Base-by-base conservation (phyloP, 53 echinoderm and acorn worm genomes). In the Patiria pectinifera region DNA sequence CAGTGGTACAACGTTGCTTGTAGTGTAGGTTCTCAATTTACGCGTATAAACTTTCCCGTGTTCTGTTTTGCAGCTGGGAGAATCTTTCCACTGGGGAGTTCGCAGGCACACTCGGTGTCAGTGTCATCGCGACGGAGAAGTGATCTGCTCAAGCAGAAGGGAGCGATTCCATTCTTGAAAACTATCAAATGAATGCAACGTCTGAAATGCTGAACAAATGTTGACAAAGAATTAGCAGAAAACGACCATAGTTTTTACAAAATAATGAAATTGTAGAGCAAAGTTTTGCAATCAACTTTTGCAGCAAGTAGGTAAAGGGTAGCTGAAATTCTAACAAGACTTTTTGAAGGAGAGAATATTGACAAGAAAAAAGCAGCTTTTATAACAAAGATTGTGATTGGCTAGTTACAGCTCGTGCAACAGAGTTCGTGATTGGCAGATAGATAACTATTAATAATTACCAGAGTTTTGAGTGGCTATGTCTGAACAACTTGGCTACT, bases 61-160 rank as follows among this genome's bases (percentile, higher is more conserved):
- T 66, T 66, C 66, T 66, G 3, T 66, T 66, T 66, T 59, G 48
- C 87, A 87, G 87, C 62, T 87, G n/a, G 87, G 87, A 48, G 87
- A 87, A 21, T 87, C 87, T 59, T 87, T 87, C 48, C 35, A 76
- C 53, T 18, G 77, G 2, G 87, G 87, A 10, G 10, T 49, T 13
- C 53, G 45, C 43, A 76, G 77, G 76, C 47, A 26, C 13, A 12
- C 14, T 11, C 76, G 78, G 58, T 87, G 87, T 43, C 87, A 87
- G 87, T 87, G 87, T 78, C 87, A 26, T 62, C 87, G 87, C 18
- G 25, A 87, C 9, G 87, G 87, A 23, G 49, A 12, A 71, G 87
- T 87, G 48, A 78, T 60, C 43, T 87, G 87, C 87, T 26, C 76
- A 35, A 58, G 76, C 49, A 44, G 62, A 78, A 87, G 66, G 69